A percentile compares a stretch with the other conserved stretches of the same genome.
Conservation (phyloP, 2,113 vertebrate species). For the Lutjanus erythropterus region DNA sequence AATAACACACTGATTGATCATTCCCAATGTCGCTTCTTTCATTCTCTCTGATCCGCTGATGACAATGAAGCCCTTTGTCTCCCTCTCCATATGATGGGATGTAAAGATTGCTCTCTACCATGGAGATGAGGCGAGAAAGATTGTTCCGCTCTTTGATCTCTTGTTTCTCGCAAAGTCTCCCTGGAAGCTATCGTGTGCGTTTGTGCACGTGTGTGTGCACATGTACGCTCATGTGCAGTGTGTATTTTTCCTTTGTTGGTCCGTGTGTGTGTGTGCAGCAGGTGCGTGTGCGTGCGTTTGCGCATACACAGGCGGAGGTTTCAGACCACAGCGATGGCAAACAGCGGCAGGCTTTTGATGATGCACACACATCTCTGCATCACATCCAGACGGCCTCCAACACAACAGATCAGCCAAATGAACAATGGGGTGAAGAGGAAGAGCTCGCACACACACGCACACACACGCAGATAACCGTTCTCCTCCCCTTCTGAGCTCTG, state of each 20-base stretch:
- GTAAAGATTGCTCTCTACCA: constrained; percentile 34
- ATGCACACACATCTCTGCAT: constrained; percentile 43
- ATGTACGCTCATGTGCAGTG: not conserved
- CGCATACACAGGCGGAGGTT: constrained; percentile 44
- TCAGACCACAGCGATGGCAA: constrained; percentile 43
- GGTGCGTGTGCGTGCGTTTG: constrained; percentile 13
- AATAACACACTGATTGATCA: constrained; percentile 27
- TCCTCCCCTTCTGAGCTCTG: not conserved
- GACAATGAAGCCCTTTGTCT: constrained; percentile 46
- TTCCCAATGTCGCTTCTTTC: not conserved
- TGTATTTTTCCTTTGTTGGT: not conserved
- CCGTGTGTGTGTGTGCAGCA: not conserved
- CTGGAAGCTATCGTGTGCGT: constrained; percentile 1
- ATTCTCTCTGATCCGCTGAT: constrained; percentile 47
- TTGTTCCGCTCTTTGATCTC: constrained; percentile 59
- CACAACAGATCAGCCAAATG: constrained; percentile 32
- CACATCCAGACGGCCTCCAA: constrained; percentile 14
- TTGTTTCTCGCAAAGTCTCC: constrained; percentile 31
- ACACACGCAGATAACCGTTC: not conserved
- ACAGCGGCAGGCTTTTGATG: constrained; percentile 61
- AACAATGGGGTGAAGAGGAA: constrained; percentile 19
- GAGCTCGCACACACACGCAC: not conserved
- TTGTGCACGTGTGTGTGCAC: not conserved
- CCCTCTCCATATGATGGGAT: constrained; percentile 10
- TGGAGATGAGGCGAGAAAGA: constrained; percentile 36